phyloP scores from a whole-genome alignment of 2,113 vertebrate species.

The Ptilonorhynchus violaceus region DNA sequence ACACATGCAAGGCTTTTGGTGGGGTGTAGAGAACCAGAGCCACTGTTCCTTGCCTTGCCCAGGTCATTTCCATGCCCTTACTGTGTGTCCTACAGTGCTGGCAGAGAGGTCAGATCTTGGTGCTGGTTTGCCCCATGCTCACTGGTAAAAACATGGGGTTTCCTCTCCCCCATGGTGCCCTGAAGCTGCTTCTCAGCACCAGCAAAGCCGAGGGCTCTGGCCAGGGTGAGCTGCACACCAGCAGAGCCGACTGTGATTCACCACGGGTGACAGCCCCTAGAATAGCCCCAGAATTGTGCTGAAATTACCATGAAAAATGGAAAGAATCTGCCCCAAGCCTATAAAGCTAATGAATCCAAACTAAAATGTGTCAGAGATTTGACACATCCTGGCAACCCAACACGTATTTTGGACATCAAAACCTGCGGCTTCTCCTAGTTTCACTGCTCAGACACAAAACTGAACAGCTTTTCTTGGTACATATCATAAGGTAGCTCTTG shows the following conservation, averaged over 20 bases:
- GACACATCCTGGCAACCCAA: not conserved
- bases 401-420: not conserved
- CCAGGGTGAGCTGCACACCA: not conserved
- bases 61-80: accelerated
- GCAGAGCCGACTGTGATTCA: not conserved
- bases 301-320: not conserved
- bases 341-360: not conserved
- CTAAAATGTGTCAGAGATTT: not conserved
- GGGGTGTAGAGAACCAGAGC: not conserved
- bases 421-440: not conserved
- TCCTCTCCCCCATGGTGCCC: not conserved
- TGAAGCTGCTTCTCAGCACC: not conserved
- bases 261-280: accelerated
- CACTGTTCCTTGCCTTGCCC: not conserved
- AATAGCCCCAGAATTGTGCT: not conserved
- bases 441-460: not conserved
- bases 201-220: not conserved
- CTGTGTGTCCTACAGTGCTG: not conserved
- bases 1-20: accelerated
- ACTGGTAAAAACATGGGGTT: not conserved
- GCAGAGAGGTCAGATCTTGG: not conserved
- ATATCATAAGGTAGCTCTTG: not conserved
- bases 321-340: not conserved
- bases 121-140: accelerated
- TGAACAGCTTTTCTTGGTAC: not conserved